Evolutionary conservation across 2,113 vertebrate species (phyloP).

Genomic region (Sciurus niger): DNA sequence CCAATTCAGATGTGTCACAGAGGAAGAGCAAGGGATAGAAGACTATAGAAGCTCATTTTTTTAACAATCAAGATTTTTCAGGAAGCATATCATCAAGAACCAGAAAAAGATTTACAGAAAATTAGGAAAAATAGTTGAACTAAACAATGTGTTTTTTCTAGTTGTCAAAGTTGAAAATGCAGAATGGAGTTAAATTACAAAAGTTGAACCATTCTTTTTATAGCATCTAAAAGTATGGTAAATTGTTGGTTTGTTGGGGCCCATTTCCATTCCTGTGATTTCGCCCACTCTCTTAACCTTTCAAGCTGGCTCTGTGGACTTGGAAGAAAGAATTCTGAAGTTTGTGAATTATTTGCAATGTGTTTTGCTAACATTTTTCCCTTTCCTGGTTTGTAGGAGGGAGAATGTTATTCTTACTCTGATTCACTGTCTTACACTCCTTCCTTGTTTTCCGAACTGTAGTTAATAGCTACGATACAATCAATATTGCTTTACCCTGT

Average conservation of each 20-base stretch:
- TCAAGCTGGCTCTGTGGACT: neutral
- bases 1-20: neutral
- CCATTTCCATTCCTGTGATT: neutral
- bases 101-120: neutral
- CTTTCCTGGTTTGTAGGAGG: neutral
- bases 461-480: conserved; percentile 73
- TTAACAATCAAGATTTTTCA: neutral
- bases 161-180: conserved; percentile 26
- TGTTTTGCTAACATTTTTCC: neutral
- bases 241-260: neutral
- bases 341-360: conserved; percentile 37
- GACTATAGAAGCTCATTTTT: neutral
- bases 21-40: neutral
- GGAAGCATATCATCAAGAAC: neutral
- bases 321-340: conserved; percentile 37
- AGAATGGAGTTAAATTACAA: neutral
- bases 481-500: conserved; percentile 65
- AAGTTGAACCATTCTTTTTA: neutral
- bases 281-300: neutral
- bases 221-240: neutral
- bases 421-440: neutral
- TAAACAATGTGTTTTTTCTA: neutral
- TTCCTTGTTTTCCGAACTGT: conserved; percentile 66
- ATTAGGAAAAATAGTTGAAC: neutral
- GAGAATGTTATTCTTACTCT: conserved; percentile 11